Evolutionary conservation across 2,888 invertebrate genomes (phyloP), one percentile per base, ranked within the genome.

Genomic region (Xanthia icteritia): DNA sequence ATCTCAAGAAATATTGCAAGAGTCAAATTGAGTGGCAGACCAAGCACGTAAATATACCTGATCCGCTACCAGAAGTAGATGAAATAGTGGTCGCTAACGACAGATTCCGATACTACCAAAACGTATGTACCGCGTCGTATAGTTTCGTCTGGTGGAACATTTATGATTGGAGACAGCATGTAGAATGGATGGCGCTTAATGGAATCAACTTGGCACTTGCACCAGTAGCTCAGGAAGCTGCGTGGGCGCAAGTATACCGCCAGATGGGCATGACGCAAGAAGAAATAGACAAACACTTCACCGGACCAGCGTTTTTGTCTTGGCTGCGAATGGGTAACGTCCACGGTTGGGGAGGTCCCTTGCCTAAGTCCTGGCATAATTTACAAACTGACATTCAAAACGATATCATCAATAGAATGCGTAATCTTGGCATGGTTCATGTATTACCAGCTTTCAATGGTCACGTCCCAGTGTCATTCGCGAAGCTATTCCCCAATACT

Each of bases 241-340:
- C 99, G 60, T 99, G 99, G 99, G 94, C 97, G 64, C 97, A 97
- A 88, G 97, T 99, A 13, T 99, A 98, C 92, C 92, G 94, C 51
- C 95, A 97, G 69, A 93, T 99, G 71, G 98, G 98, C 31, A 97
- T 99, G 85, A 98, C 97, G 0, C 94, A 97, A 36, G 94, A 97
- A 0, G 99, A 99, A 91, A 97, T 99, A 54, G 97, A 98, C 85
- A 97, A 97, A 36, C 98, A 99, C 93, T 98, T 99, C 92, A 97
- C 98, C 1, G 99, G 99, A 0, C 99, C 99, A 1, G 99, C 99
- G 0, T 99, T 99, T 94, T 97, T 99, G 39, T 98, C 99, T 36
- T 99, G 99, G 99, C 97, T 98, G 42, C 97, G 99, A 90, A 99
- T 99, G 99, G 99, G 99, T 1, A 99, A 99, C 92, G 97, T 99